Evolutionary conservation across 53 echinoderm and acorn worm genomes (phyloP).

Genomic region (Hippasteria phrygiana): DNA sequence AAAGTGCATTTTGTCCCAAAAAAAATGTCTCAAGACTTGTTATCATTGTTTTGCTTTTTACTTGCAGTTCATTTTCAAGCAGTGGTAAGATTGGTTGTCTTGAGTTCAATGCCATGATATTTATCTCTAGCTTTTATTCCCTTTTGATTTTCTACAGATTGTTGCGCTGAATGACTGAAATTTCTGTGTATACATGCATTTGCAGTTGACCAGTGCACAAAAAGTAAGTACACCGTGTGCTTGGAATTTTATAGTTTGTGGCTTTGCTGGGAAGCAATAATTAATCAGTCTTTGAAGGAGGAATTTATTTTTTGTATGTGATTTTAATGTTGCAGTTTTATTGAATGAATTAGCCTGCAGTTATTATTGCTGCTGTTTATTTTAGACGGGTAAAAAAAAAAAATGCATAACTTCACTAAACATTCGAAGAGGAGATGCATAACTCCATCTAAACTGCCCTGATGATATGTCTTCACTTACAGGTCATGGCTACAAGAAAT

Average conservation of each 20-base stretch:
- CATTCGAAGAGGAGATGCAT: too few species aligned
- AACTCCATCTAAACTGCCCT: not conserved
- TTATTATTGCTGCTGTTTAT: too few species aligned
- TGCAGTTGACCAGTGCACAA: slow-evolving; percentile 4
- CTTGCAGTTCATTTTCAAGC: too few species aligned
- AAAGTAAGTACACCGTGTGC: slow-evolving; percentile 4
- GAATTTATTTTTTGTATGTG: too few species aligned
- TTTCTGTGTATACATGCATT: not conserved
- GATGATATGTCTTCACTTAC: not conserved
- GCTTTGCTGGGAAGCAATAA: too few species aligned
- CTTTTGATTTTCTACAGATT: slow-evolving; percentile 3
- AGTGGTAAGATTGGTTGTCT: not conserved
- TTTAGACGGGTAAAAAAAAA: too few species aligned
- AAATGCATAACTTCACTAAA: not conserved
- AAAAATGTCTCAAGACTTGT: too few species aligned
- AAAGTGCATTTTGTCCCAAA: too few species aligned
- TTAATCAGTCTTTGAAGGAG: too few species aligned
- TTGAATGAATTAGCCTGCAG: too few species aligned
- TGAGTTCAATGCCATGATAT: not conserved
- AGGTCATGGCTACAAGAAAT: not conserved
- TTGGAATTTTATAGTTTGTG: not conserved
- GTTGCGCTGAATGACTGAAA: not conserved
- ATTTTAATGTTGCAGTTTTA: too few species aligned
- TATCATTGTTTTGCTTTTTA: too few species aligned
- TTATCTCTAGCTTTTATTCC: not conserved